Base-by-base conservation (phyloP, 2,888 invertebrate genomes). In the Crematogaster levior region DNA sequence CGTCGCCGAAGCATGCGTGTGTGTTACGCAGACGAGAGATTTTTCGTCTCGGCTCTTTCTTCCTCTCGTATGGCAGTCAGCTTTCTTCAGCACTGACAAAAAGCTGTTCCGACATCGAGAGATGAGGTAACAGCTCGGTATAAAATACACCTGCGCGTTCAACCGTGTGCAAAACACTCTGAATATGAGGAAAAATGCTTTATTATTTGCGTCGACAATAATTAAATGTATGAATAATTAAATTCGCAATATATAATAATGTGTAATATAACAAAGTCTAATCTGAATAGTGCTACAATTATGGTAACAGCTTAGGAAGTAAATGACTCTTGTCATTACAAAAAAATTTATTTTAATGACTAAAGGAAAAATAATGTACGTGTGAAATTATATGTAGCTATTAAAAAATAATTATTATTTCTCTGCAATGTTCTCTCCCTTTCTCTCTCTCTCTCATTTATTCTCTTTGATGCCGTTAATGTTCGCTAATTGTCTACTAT, bases 1-100 rank as follows among this genome's bases (percentile, higher is more conserved):
- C 86, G 87, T 79, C 85, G 84, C 84, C 51, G 72, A 43, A 43
- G 77, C 72, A 30, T 40, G 72, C 37, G 68, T 40, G 72, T 30
- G 48, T 56, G 73, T 48, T 63, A 43, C 74, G 48, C 43, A 53
- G 77, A 60, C 30, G 34, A 75, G 72, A 80, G 75, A 53, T 72
- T 51, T 65, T 72, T 68, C 58, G 74, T 77, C 80, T 84, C 21
- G 81, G 48, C 75, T 30, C 43, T 40, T 61, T 68, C 34, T 51
- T 18, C 34, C 79, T 61, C 73, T n/a, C 60, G 75, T 37, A 81
- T 63, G 56, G 61, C 73, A 46, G 43, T 34, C 24, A n/a, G 48
- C 30, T 40, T 73, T 43, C 74, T 60, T 37, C 30, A 40, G 9
- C 30, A 51, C 37, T 65, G 58, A 53, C 46, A 63, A 58, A 74